These are phyloP conservation scores for Drosophila nigromelanica DNA, from an alignment of 1,140 invertebrate species.

Conservation along the genomic window DNA sequence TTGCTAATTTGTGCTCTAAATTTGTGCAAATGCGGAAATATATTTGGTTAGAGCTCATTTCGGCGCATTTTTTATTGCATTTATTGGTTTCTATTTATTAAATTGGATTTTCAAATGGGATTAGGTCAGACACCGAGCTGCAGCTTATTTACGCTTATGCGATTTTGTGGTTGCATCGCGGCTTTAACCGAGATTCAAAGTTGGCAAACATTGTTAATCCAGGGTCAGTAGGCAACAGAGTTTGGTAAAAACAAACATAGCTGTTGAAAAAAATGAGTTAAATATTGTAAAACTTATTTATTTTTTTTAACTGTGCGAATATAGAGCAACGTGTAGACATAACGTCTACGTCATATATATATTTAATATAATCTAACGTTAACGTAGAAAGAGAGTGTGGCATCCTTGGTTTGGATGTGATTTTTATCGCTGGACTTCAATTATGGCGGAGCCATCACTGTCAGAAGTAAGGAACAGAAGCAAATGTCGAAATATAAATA, in stretches of 20 bases:
- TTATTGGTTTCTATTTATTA: constrained; percentile 79
- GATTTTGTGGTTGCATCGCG: constrained; percentile 41
- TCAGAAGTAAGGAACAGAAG: too few species aligned
- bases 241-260: not conserved
- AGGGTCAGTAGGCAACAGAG: constrained; percentile 16
- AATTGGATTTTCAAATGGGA: constrained; percentile 70
- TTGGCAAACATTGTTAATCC: constrained; percentile 35
- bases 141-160: constrained; percentile 27
- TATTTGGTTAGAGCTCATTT: constrained; percentile 66
- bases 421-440: too few species aligned
- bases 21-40: constrained; percentile 73
- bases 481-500: too few species aligned
- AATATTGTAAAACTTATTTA: not conserved
- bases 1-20: constrained; percentile 79
- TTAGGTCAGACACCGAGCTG: constrained; percentile 22
- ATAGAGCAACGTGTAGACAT: too few species aligned
- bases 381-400: too few species aligned
- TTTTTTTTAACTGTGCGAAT: not conserved
- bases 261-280: not conserved
- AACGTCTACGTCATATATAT: too few species aligned
- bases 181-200: constrained; percentile 23
- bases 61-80: constrained; percentile 54
- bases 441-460: too few species aligned
- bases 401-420: too few species aligned
- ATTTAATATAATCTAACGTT: too few species aligned